Evolutionary conservation across 1,140 invertebrate species (phyloP), one percentile per base, ranked within the genome.

Genomic region (Zaprionus capensis): DNA sequence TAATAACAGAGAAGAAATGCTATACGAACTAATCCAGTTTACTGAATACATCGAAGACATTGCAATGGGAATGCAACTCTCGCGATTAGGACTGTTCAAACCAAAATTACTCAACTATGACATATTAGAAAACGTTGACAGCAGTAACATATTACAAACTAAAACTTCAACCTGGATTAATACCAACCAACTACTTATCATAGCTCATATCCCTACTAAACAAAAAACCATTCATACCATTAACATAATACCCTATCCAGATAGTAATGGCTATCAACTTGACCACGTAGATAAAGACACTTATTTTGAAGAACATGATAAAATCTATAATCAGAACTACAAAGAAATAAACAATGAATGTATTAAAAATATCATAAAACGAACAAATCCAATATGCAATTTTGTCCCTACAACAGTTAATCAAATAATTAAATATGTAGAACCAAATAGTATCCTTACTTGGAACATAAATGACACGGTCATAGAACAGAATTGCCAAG

Each of bases 141-240:
- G 24, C 6, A 31, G 26, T 2, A 56, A 31, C 6, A 56, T 56
- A 24, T 7, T 56, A 7, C 4, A n/a, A 20, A 57, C n/a, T 34
- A 57, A 57, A 57, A 36, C 56, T 22, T 58, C 56, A 26, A 56
- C 53, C 26, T 56, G 53, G 53, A 56, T 56, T 31, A 56, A 56
- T 7, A 56, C 53, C 1, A 56, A 56, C 5, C 24, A 56, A 56
- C 14, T 31, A n/a, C 53, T 56, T 56, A 56, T 56, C 17, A 46
- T 56, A n/a, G 14, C 55, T n/a, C 28, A 56, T 28, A 56, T 56
- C n/a, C 55, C 55, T 17, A 56, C 5, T 26, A 56, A 28, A 28
- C 55, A 34, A 56, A 31, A 31, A 56, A 34, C 55, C 28, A 34
- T 56, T n/a, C 55, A 26, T 31, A 56, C 55, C 28, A 46, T 20